Evolutionary conservation across 2,113 vertebrate species (phyloP), one percentile per base, ranked within the genome.

Genomic region (Dromiciops gliroides): DNA sequence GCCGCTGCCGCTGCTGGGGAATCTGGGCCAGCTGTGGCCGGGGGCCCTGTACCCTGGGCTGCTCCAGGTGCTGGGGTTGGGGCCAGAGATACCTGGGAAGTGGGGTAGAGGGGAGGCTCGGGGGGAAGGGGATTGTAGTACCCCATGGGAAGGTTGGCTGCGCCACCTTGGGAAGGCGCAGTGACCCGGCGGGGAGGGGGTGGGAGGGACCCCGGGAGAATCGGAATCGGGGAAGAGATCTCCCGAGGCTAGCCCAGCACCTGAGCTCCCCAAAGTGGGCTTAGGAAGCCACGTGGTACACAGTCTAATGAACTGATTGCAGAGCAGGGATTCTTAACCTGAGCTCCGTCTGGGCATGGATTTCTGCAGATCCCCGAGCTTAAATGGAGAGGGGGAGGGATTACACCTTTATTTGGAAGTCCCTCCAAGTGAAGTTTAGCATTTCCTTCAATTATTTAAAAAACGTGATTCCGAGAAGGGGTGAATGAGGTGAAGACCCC

Each of bases 1-100:
- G 44, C 98, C 96, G 0, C 94, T 98, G 75, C 98, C 98, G 8
- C 95, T 98, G 51, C 95, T 98, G 92, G 98, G 98, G 2, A 98
- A 97, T 90, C 96, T 97, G 44, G 90, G 98, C 94, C 97, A 98
- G 90, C 95, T 98, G 48, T 89, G 96, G 90, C 97, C 97, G 0
- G 96, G 96, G 31, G 90, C 75, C 5, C 89, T 98, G 91, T 97
- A 97, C 92, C 0, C 44, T 0, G 95, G 95, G 23, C 94, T 98
- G 89, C 0, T 97, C 94, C 48, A 50, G 97, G 98, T 98, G 93
- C 97, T 95, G 89, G 83, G 75, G 37, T n/a, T 22, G n/a, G 37
- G 24, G 51, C 47, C 4, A 12, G 51, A 48, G 16, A 90, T 25
- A 47, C 47, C 0, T 48, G 60, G 95, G 37, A 31, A 48, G 88